These are phyloP conservation scores for Drosophila rubida DNA, from an alignment of 2,888 invertebrate genomes.

Conservation along the genomic window DNA sequence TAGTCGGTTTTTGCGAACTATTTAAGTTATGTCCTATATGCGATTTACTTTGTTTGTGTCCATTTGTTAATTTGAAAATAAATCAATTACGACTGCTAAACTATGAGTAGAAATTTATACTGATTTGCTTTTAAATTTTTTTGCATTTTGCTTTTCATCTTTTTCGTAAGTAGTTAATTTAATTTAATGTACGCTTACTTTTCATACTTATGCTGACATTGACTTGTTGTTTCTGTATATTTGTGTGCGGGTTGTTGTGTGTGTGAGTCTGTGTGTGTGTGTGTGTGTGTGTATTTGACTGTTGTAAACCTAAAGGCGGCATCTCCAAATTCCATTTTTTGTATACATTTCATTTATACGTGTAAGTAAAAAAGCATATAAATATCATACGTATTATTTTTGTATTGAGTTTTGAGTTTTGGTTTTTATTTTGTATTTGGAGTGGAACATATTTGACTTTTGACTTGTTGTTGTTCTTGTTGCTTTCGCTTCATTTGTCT, in stretches of 20 bases:
- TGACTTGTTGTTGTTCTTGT: slow-evolving; percentile 37
- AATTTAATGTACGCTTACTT: slow-evolving; percentile 54
- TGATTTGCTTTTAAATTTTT: slow-evolving; percentile 38
- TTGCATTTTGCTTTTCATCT: slow-evolving; percentile 20
- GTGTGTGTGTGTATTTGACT: slow-evolving; percentile 38
- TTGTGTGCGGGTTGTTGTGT: slow-evolving; percentile 23
- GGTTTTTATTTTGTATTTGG: slow-evolving; percentile 34
- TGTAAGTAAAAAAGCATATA: slow-evolving; percentile 75
- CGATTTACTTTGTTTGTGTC: slow-evolving; percentile 45
- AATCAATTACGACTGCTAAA: slow-evolving; percentile 82
- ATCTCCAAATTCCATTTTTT: slow-evolving; percentile 25
- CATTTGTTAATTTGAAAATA: slow-evolving; percentile 57
- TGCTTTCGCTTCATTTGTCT: slow-evolving; percentile 22
- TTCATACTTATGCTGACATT: slow-evolving; percentile 65
- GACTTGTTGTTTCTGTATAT: slow-evolving; percentile 30
- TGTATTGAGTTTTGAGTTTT: slow-evolving; percentile 31
- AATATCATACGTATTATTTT: slow-evolving; percentile 62
- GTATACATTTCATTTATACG: slow-evolving; percentile 41
- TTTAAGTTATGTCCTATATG: slow-evolving; percentile 57
- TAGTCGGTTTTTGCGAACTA: slow-evolving; percentile 52
- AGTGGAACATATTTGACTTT: slow-evolving; percentile 46
- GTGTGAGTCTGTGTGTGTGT: slow-evolving; percentile 26
- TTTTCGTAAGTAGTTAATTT: slow-evolving; percentile 32
- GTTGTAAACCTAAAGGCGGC: slow-evolving; percentile 69
- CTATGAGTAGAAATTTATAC: slow-evolving; percentile 73